These are phyloP conservation scores for Lasioglossum marginatum DNA, from an alignment of 2,888 invertebrate species.

Conservation along the genomic window DNA sequence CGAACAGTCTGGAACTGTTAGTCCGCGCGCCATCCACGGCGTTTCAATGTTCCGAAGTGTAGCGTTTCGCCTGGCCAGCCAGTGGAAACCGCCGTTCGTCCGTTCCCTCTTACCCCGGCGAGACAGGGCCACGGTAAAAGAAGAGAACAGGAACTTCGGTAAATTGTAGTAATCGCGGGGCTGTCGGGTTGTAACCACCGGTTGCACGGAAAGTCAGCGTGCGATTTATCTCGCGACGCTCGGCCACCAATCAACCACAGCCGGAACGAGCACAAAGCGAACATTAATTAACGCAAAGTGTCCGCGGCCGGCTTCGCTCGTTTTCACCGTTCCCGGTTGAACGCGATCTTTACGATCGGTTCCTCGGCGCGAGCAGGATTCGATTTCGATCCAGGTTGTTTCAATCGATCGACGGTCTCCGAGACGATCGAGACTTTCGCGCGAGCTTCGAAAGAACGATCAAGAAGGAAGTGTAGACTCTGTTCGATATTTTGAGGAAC, in stretches of 20 bases:
- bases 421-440: background rate
- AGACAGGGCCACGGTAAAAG: conserved; percentile 2
- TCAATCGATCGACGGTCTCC: background rate
- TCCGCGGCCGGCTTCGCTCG: background rate
- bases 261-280: conserved; percentile 22
- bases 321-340: conserved; percentile 7
- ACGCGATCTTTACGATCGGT: background rate
- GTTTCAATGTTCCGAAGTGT: conserved; percentile 22
- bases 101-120: conserved; percentile 1
- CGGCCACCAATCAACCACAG: conserved; percentile 41
- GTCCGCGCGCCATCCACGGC: background rate
- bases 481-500: background rate
- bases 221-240: conserved; percentile 51
- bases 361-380: background rate
- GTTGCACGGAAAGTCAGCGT: conserved; percentile 50
- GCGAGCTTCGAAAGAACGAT: background rate
- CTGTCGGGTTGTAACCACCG: conserved; percentile 41
- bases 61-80: conserved; percentile 15
- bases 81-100: conserved; percentile 26
- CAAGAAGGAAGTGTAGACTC: background rate
- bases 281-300: conserved; percentile 45
- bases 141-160: conserved; percentile 28
- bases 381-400: background rate
- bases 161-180: conserved; percentile 49
- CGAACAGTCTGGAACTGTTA: conserved; percentile 18